Evolutionary conservation across 2,113 vertebrate species (phyloP), one percentile per base, ranked within the genome.

Genomic region (Dolichotis patagonum): DNA sequence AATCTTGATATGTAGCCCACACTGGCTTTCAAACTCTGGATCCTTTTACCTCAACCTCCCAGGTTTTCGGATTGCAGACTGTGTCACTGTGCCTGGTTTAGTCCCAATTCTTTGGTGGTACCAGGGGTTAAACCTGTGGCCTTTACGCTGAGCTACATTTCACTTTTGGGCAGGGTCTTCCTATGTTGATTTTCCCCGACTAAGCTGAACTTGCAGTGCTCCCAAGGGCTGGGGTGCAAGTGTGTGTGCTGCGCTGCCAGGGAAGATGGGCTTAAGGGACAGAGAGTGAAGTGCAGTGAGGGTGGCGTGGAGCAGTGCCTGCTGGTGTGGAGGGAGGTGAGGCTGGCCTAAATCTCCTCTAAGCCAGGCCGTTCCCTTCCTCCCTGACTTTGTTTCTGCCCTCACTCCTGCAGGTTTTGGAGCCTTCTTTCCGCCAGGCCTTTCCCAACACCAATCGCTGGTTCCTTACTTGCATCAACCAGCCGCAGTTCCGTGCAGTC

Each of bases 401-500:
- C 20, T 56, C 9, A 0, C 2, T 1, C 83, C 35, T n/a, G 10
- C 95, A 99, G 99, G 99, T 99, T 71, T 98, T 99, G 93, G 99
- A 99, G 82, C 99, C 99, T 7, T 98, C 99, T 49, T 99, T 99
- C 99, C 99, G 99, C 67, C 99, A 99, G 98, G 98, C 99, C 30
- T 99, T 98, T 85, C 80, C 98, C 94, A 99, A 99, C 1, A 99
- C 99, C 80, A 99, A 98, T 80, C 99, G 99, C 96, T 99, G 99
- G 99, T 99, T 99, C 86, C 88, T 98, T 90, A 99, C 99, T 93
- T 99, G 99, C 95, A 98, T 99, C 88, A 99, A 99, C 90, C 99
- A 99, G 98, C 99, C 99, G 7, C 99, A 99, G 98, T 99, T 99
- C 98, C 99, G 98, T 96, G 96, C 99, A 1, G 97, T 99, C 43